These are phyloP conservation scores for Uloborus plumipes DNA, from an alignment of 2,888 invertebrate genomes.

Conservation along the genomic window DNA sequence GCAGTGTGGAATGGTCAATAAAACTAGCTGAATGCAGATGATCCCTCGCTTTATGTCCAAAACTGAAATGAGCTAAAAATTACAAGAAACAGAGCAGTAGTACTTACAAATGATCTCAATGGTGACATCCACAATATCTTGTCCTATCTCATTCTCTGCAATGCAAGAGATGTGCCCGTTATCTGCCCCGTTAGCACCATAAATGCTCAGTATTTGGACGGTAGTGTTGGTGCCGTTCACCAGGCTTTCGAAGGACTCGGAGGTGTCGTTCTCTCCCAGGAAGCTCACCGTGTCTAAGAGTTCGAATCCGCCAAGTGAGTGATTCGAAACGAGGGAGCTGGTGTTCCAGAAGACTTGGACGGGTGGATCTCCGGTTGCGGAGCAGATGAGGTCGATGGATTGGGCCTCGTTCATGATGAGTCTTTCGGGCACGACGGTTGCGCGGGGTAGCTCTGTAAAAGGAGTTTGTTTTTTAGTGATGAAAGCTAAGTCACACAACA, in stretches of 20 bases:
- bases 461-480: background rate
- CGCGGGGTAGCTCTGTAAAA: constrained; percentile 43
- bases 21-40: no score
- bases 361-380: constrained; percentile 50
- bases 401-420: constrained; percentile 47
- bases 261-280: constrained; percentile 2
- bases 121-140: constrained; percentile 26
- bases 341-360: constrained; percentile 54
- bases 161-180: constrained; percentile 62
- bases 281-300: constrained; percentile 9
- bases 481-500: background rate
- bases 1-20: no score
- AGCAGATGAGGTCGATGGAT: constrained; percentile 46
- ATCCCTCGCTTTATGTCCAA: no score
- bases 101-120: constrained; percentile 43
- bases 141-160: constrained; percentile 66
- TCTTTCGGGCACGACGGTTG: constrained; percentile 36
- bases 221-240: constrained; percentile 34
- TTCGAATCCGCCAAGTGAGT: constrained; percentile 23
- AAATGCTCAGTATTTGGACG: constrained; percentile 21
- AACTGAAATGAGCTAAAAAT: no score
- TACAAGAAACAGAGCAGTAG: no score
- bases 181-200: constrained; percentile 43
- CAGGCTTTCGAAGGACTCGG: background rate
- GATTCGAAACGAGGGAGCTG: constrained; percentile 26